phyloP scores from a whole-genome alignment of 2,888 invertebrate species.

The Ornithoptera alexandrae region DNA sequence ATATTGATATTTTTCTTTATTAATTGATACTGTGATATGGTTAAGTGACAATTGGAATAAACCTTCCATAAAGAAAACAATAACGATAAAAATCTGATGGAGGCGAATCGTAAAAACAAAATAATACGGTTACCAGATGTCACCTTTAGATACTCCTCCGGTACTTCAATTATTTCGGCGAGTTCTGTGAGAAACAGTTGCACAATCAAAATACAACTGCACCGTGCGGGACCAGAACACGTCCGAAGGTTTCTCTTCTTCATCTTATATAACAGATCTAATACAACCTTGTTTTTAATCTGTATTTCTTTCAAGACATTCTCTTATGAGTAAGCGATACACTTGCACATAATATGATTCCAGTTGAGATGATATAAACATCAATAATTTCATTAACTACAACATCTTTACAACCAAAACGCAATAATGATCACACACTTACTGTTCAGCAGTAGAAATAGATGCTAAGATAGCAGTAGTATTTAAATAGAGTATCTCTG shows the following conservation, averaged over 20 bases:
- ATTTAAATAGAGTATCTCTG: too few species aligned
- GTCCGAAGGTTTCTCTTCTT: slow-evolving; percentile 9
- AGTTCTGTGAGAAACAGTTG: slow-evolving; percentile 23
- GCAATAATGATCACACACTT: too few species aligned
- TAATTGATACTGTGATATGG: neutral
- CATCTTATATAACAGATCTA: slow-evolving; percentile 2
- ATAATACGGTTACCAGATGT: slow-evolving; percentile 34
- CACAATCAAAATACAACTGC: slow-evolving; percentile 15
- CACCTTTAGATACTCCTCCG: slow-evolving; percentile 21
- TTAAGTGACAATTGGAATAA: neutral
- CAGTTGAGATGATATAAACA: too few species aligned
- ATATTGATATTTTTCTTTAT: too few species aligned
- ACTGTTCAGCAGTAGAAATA: too few species aligned
- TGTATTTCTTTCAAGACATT: neutral
- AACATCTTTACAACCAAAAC: too few species aligned
- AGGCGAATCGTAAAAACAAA: slow-evolving; percentile 28
- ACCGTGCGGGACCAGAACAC: slow-evolving; percentile 10
- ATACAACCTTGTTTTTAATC: neutral
- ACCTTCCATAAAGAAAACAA: slow-evolving; percentile 2
- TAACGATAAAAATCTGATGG: slow-evolving; percentile 16
- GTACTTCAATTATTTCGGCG: slow-evolving; percentile 19
- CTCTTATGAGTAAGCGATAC: too few species aligned
- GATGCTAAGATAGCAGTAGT: too few species aligned
- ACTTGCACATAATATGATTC: too few species aligned
- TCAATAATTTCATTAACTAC: too few species aligned